Base-by-base conservation (phyloP, 2,888 invertebrate species). In the Pasiphila rectangulata region DNA sequence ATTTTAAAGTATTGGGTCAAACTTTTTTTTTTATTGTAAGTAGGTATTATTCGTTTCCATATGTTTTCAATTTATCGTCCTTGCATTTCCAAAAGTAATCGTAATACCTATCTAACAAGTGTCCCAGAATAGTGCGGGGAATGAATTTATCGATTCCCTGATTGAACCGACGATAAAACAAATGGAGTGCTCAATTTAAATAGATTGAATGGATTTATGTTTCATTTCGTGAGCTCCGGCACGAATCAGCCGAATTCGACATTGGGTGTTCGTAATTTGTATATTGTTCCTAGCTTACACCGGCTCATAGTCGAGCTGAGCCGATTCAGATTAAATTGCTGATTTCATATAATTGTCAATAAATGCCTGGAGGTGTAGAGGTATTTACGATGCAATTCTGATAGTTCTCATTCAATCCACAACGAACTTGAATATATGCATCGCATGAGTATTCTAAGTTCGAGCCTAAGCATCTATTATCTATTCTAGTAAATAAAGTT, bases 141-240 rank as follows among this genome's bases (percentile, higher is more conserved):
- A 72, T 70, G 74, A 74, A 83, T 79, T 74, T 69, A 72, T 75
- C 69, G 75, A 72, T 76, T 73, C 69, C 62, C 74, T 75, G 79
- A 72, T 83, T 79, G 81, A 75, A 77, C 76, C 67, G 69, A 64
- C 79, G 79, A 83, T 83, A 81, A 83, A 85, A 84, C 83, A 83
- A 84, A 85, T 82, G 76, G 80, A 79, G 75, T 75, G 75, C 69
- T 79, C 83, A 81, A 81, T 85, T 85, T 83, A 82, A 84, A 83
- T 80, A 83, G 79, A 85, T 84, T 81, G 81, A 81, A 83, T 74
- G 74, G 83, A 86, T 85, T 84, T 83, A 75, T 83, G 78, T 84
- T 82, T 79, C 75, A 82, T 82, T 83, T 75, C 69, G 73, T 70
- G 75, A 73, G 77, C 72, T 74, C 67, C 69, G 56, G 63, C 62